Conservation (phyloP, 2,888 invertebrate genomes). For the Xiphydria camelus region DNA sequence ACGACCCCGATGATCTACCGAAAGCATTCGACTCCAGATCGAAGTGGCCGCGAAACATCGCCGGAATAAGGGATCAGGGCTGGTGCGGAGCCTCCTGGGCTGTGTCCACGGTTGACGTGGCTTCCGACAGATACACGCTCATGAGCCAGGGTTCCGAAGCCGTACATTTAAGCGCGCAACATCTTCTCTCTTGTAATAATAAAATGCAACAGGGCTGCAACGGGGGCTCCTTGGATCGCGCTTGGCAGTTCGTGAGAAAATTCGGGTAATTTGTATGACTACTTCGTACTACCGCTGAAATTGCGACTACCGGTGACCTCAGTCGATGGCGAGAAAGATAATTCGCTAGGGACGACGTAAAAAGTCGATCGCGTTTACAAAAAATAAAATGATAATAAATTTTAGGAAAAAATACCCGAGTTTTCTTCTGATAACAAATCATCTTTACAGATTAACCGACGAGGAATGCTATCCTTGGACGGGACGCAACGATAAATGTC, state of each 20-base stretch:
- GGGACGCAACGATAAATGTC: slow-evolving; percentile 67
- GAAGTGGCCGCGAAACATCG: slow-evolving; percentile 76
- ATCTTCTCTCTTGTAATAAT: slow-evolving; percentile 82
- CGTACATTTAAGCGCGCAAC: slow-evolving; percentile 78
- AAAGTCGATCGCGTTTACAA: too few species aligned
- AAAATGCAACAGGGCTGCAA: slow-evolving; percentile 78
- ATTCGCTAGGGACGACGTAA: too few species aligned
- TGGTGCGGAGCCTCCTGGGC: slow-evolving; percentile 93
- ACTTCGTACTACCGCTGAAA: too few species aligned
- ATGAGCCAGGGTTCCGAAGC: slow-evolving; percentile 80
- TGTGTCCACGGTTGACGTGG: slow-evolving; percentile 79
- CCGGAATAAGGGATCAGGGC: slow-evolving; percentile 72
- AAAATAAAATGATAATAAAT: too few species aligned
- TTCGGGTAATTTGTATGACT: slow-evolving; percentile 69
- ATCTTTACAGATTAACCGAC: slow-evolving; percentile 72
- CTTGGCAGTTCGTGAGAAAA: slow-evolving; percentile 86
- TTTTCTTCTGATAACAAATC: slow-evolving; percentile 7
- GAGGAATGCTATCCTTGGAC: slow-evolving; percentile 85
- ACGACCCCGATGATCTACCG: slow-evolving; percentile 68
- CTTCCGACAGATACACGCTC: slow-evolving; percentile 81
- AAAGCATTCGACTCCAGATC: slow-evolving; percentile 74
- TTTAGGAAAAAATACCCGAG: not conserved
- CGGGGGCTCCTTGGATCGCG: slow-evolving; percentile 88
- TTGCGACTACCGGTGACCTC: too few species aligned
- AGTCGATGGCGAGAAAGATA: too few species aligned